phyloP scores from a whole-genome alignment of 2,888 invertebrate species.

The Apotomis turbidana region DNA sequence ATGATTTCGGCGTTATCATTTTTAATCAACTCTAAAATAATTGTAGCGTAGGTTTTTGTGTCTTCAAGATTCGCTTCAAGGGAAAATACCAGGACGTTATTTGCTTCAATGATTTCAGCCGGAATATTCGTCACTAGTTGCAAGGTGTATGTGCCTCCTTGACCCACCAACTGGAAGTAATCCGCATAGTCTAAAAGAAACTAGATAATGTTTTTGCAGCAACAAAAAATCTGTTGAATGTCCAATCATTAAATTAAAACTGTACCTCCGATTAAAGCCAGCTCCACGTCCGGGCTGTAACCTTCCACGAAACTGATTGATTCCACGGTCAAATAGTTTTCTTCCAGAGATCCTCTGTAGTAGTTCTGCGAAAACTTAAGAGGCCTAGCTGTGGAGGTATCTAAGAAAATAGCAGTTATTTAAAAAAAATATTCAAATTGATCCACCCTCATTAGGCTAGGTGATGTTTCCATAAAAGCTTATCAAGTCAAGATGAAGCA shows the following conservation, averaged over 20 bases:
- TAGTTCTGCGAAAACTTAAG: constrained; percentile 48
- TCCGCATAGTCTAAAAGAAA: constrained; percentile 52
- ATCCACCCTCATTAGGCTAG: no score
- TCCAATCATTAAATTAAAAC: constrained; percentile 2
- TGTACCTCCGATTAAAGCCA: constrained; percentile 52
- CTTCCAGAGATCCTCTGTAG: constrained; percentile 49
- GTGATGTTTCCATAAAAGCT: no score
- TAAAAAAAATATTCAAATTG: background rate
- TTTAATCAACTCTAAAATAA: constrained; percentile 21
- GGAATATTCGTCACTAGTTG: constrained; percentile 44
- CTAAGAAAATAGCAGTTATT: constrained; percentile 40
- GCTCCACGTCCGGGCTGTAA: constrained; percentile 44
- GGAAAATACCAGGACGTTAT: constrained; percentile 48
- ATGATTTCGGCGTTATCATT: background rate
- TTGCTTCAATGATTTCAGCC: constrained; percentile 44
- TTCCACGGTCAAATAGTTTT: constrained; percentile 43
- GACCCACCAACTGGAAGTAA: constrained; percentile 49
- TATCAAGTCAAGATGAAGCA: no score
- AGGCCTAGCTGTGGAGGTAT: constrained; percentile 41
- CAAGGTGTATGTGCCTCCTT: constrained; percentile 45
- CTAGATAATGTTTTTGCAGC: constrained; percentile 41
- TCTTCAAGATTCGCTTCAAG: constrained; percentile 46
- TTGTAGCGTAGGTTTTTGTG: constrained; percentile 41
- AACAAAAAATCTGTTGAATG: background rate
- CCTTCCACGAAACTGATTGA: constrained; percentile 46